Base-by-base conservation (phyloP, 2,113 vertebrate species). In the Oryzias celebensis region DNA sequence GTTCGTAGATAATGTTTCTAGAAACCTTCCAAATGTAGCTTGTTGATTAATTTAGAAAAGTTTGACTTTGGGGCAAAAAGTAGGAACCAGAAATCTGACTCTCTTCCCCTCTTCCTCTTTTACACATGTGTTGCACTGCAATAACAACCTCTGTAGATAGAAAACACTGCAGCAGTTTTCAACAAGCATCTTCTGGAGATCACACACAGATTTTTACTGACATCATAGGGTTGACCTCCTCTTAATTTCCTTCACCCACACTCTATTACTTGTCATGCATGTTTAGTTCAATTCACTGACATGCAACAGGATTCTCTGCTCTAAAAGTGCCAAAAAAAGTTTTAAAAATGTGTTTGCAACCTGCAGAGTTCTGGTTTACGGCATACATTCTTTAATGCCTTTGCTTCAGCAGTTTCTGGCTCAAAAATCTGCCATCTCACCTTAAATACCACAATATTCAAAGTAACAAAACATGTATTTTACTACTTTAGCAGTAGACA, bases 121-220 rank as follows among this genome's bases (percentile, higher is more conserved):
- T 65, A 59, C 72, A 79, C 88, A 90, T 90, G 86, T 90, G 86
- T 85, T 90, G 68, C 59, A 77, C 73, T 73, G 60, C 71, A 89
- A 89, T 85, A 90, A 77, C 75, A 82, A 81, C 86, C 81, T 89
- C 87, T 73, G 60, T 56, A 86, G 82, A 88, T 73, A 77, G 47
- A 67, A 65, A 82, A 55, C 22, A 36, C 48, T 58, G 57, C 59
- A 42, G 44, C 58, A 54, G 68, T 0, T 0, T 77, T 62, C 62
- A 70, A 68, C 80, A 84, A 51, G 52, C 67, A 57, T 56, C 77
- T 78, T 80, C 51, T 51, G 61, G 63, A 87, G 56, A 69, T 72
- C 71, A 26, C 76, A 74, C 73, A 73, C 51, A 75, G 76, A 73
- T 71, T 70, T 68, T 55, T 36, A 52, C 18, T 26, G 73, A 83